Evolutionary conservation across 64 coral and sea anemone species (phyloP), one percentile per base, ranked within the genome.

Genomic region (Porites australiensis): DNA sequence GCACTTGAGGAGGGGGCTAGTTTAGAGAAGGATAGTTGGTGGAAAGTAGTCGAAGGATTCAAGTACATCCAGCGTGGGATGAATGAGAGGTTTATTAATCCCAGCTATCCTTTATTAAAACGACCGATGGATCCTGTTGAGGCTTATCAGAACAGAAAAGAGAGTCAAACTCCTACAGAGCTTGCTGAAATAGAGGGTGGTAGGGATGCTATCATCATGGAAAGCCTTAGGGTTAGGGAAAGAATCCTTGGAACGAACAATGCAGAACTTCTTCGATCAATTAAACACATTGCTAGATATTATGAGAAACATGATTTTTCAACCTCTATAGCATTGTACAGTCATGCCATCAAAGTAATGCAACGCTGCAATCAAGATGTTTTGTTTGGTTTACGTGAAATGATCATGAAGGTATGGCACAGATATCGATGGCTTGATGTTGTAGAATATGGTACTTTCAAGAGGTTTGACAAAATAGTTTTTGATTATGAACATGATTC

Each of bases 221-320:
- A 91, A 43, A 76, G 89, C 2, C 37, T 91, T 0, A 91, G 73
- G 20, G 58, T 91, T 82, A 78, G 89, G 59, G 89, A 91, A 62
- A 78, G 89, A 83, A 91, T 91, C 16, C 79, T 91, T 6, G 89
- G 78, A 13, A 78, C 22, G 2, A 3, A 68, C 77, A 8, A 82
- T 77, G 5, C 75, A 74, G 19, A 90, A 67, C 16, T 77, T 60
- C 61, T 90, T 79, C 9, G 60, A 63, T 2, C 0, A 7, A 55
- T 55, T 55, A 15, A 75, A 77, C 5, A 64, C 64, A 7, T 74
- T 90, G 77, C 53, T 55, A 57, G 78, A 52, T 74, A 73, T 3
- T 59, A 90, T 57, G 80, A 73, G 27, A 0, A 79, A 0, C 0
- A 68, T 68, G 88, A 77, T 79, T 61, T 65, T 46, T 90, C 74